Conservation (phyloP, 1,140 invertebrate genomes). For the Trachelipus rathkii region DNA sequence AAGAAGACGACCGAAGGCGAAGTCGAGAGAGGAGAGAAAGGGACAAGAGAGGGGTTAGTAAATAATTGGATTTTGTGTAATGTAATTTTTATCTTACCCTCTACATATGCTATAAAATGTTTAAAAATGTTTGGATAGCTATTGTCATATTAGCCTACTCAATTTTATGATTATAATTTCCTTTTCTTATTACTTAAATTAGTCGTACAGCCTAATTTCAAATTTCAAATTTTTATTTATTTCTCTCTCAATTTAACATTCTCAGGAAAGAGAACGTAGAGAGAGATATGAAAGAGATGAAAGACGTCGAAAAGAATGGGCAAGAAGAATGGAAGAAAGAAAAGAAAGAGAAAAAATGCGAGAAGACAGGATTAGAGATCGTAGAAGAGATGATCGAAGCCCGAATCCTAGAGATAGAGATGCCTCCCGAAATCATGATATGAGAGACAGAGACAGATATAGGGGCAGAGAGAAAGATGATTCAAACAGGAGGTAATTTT, state of each 20-base stretch:
- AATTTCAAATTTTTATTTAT: neutral
- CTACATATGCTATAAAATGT: neutral
- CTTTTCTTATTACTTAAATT: neutral
- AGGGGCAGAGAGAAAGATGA: constrained; percentile 36
- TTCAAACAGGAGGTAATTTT: neutral
- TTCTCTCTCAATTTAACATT: neutral
- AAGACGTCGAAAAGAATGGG: constrained; percentile 35
- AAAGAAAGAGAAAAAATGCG: constrained; percentile 36
- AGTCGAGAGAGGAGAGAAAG: constrained; percentile 51
- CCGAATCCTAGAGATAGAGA: constrained; percentile 46
- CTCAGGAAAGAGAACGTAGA: constrained; percentile 30
- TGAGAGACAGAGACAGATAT: constrained; percentile 25
- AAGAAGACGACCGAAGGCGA: constrained; percentile 49
- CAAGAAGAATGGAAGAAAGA: constrained; percentile 37
- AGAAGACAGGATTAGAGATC: constrained; percentile 19
- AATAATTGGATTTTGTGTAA: neutral
- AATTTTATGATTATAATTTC: neutral
- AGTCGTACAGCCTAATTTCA: neutral
- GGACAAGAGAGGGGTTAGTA: constrained; percentile 25
- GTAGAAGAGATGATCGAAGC: neutral
- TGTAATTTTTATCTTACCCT: neutral
- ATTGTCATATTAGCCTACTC: neutral
- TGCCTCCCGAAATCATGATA: constrained; percentile 42
- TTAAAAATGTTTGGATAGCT: neutral
- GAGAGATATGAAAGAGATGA: constrained; percentile 33